Evolutionary conservation across 2,888 invertebrate genomes (phyloP), one percentile per base, ranked within the genome.

Genomic region (Nephrocerus scutellatus): DNA sequence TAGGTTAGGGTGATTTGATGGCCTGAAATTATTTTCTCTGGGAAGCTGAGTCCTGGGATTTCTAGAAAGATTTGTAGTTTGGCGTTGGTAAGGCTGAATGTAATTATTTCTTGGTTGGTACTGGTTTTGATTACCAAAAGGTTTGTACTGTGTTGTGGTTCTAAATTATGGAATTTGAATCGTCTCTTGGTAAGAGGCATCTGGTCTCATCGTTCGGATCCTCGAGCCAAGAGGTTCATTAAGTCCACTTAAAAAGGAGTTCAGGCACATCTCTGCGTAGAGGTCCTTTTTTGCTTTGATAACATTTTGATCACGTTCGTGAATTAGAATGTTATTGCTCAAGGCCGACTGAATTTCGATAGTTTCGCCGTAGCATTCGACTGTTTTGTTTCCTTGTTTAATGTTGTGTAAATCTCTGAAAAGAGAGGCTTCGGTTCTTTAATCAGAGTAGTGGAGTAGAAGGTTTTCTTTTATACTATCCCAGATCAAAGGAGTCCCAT

Each of bases 211-310:
- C 16, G 51, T 46, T 35, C 50, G 43, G 14, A 53, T 47, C 5
- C 41, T 49, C 19, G 50, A 43, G 8, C 51, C 48, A 10, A 50
- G 21, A 5, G 50, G 51, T 48, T 49, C 51, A 22, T 35, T 49
- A 6, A 52, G 28, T 4, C 48, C 47, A 2, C 30, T 41, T 12
- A 51, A 13, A 23, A 51, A 51, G 3, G 25, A 24, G 26, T 51
- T 53, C 9, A 51, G 35, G 21, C 48, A 51, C 46, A 52, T 49
- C 42, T 51, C 47, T 7, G 44, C 14, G 30, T 38, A 53, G 3
- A 52, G 28, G 7, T 29, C 23, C 24, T 44, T 28, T 39, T 53
- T 51, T 14, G 49, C 47, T 6, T 14, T 10, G 1, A 52, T 39
- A 15, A 53, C 49, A 7, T 39, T 45, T 16, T 6, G 3, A 23